A percentile compares a stretch with the other conserved stretches of the same genome.
These are phyloP conservation scores for Teleiodes luculella DNA, from an alignment of 2,888 invertebrate species.

Conservation along the genomic window DNA sequence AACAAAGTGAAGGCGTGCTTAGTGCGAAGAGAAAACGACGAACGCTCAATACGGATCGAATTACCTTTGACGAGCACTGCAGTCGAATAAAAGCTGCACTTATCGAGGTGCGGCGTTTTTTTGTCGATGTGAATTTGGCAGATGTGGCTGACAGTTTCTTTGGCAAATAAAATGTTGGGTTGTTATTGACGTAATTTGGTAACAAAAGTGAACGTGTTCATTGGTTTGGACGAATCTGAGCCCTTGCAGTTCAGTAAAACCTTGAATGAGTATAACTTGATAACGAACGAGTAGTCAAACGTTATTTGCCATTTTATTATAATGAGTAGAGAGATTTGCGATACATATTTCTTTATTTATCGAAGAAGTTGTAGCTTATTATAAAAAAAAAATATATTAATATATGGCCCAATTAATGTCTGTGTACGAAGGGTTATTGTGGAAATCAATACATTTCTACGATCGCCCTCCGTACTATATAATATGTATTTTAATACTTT, in stretches of 20 bases:
- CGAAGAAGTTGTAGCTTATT: no score
- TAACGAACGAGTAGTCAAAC: no score
- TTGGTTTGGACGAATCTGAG: background rate
- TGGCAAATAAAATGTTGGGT: background rate
- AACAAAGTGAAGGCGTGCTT: conserved; percentile 69
- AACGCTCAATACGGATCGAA: conserved; percentile 60
- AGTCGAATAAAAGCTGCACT: conserved; percentile 55
- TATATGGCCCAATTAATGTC: no score
- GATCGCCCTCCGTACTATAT: no score
- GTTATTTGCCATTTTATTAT: no score
- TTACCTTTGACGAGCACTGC: conserved; percentile 72
- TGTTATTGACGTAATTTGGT: background rate
- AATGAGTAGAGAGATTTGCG: no score
- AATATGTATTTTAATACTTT: no score
- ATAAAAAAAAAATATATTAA: no score
- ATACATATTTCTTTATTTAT: no score
- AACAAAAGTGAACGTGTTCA: background rate
- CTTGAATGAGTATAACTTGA: background rate
- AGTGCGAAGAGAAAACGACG: conserved; percentile 75
- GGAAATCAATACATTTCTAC: no score
- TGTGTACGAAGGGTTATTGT: no score
- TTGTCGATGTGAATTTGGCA: conserved; percentile 7
- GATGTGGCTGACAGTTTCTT: background rate
- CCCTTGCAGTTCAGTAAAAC: background rate
- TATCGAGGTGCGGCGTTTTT: conserved; percentile 8